Evolutionary conservation across 2,888 invertebrate species (phyloP), one percentile per base, ranked within the genome.

Genomic region (Zele albiditarsus): DNA sequence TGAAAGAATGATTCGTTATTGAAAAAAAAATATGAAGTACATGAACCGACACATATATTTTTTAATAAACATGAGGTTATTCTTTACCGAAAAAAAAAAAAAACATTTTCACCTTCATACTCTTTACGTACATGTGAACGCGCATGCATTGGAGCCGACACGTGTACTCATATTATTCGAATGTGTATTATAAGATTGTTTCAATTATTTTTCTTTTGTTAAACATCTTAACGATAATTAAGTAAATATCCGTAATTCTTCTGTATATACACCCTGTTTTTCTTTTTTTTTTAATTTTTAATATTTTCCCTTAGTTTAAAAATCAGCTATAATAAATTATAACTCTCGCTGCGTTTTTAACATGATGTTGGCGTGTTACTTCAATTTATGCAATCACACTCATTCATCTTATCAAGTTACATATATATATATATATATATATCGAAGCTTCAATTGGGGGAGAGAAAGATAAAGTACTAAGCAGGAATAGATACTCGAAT

Each of bases 221-320:
- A 72, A 60, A 42, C 71, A 75, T 74, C 73, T 69, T 69, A 87
- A 82, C 82, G 80, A 78, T 88, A 88, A 86, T 89, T 89, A 89
- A 89, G 88, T 89, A 89, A 89, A 88, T 88, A 87, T 86, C 87
- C 82, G 81, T 87, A 84, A 83, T 85, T 84, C 84, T 82, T 86
- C 81, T 87, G 81, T 88, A 86, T 88, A 81, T 88, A 89, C 88
- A 89, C 89, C 88, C 89, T 88, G 88, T 80, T 66, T 77, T 75
- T 79, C 57, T 49, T 77, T 80, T 77, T 78, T 49, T 57, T 57
- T 42, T 49, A 16, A 28, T 38, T 20, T 20, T 23, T 25, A 4
- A 53, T 27, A 3, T 67, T 57, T 73, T 33, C 28, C 60, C 69
- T 75, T 67, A 79, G 73, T 73, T 69, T 27, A 58, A 57, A 66